These are phyloP conservation scores for Hirundichthys speculiger DNA, from an alignment of 2,113 vertebrate genomes.

Conservation along the genomic window DNA sequence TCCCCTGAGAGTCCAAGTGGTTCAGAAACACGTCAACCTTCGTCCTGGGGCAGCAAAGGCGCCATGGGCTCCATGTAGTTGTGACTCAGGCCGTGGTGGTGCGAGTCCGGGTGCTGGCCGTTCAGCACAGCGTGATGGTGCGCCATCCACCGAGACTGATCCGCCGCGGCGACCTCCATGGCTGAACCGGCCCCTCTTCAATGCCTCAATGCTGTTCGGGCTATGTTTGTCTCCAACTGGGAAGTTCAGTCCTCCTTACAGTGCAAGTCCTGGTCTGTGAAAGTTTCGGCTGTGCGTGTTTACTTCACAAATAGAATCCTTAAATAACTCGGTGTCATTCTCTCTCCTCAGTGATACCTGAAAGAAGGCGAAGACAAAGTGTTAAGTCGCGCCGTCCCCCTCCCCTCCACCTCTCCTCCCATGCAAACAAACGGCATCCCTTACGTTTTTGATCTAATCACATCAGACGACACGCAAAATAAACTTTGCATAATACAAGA, in stretches of 20 bases:
- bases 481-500: constrained; percentile 11
- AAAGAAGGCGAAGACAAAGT: constrained; percentile 55
- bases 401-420: not conserved
- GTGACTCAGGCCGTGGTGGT: constrained; percentile 94
- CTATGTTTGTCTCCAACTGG: constrained; percentile 39
- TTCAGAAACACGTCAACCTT: constrained; percentile 99
- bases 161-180: constrained; percentile 94
- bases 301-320: constrained; percentile 64
- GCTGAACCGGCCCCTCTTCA: constrained; percentile 38
- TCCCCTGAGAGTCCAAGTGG: constrained; percentile 97
- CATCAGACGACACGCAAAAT: constrained; percentile 19
- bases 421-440: not conserved
- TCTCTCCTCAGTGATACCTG: constrained; percentile 64
- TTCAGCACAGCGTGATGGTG: constrained; percentile 97
- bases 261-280: constrained; percentile 41
- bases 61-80: constrained; percentile 98
- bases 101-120: constrained; percentile 95
- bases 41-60: constrained; percentile 97
- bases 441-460: constrained; percentile 17
- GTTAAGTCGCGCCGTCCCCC: constrained; percentile 22
- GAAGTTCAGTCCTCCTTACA: constrained; percentile 49
- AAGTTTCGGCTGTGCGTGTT: constrained; percentile 34
- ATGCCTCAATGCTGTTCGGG: constrained; percentile 13
- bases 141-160: constrained; percentile 99
- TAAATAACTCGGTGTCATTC: constrained; percentile 32